Evolutionary conservation across 2,113 vertebrate genomes (phyloP), one percentile per base, ranked within the genome.

Genomic region (Edolisoma coerulescens): DNA sequence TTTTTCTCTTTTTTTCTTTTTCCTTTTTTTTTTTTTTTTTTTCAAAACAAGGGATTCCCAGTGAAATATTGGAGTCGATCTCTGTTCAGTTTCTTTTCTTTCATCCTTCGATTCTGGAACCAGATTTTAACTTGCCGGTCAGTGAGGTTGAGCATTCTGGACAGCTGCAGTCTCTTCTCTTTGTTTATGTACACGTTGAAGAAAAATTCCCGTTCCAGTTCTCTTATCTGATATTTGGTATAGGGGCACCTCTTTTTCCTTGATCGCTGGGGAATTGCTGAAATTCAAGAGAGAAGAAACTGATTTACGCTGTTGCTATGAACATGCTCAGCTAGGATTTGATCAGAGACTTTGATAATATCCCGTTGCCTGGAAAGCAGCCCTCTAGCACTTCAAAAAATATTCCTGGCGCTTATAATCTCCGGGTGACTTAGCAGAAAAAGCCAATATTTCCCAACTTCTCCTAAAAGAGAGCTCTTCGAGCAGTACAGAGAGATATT

Each of bases 101-200:
- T 99, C 99, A 99, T 99, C 95, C 99, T 98, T 96, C 99, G 98
- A 93, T 99, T 99, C 95, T 99, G 99, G 98, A 99, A 99, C 99
- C 99, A 99, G 89, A 99, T 99, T 98, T 99, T 99, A 96, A 99
- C 99, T 98, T 99, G 99, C 69, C 99, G 99, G 92, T 99, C 99
- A 94, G 99, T 99, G 91, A 99, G 99, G 95, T 99, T 99, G 95
- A 99, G 98, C 99, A 99, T 99, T 97, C 99, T 98, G 95, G 99
- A 99, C 94, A 99, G 97, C 94, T 99, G 99, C 52, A 99, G 99
- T 90, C 99, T 99, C 97, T 99, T 99, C 97, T 99, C 99, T 98
- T 99, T 99, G 98, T 99, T 99, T 98, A 99, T 99, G 97, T 99
- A 99, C 91, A 99, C 99, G 95, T 99, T 99, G 99, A 99, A 99